A percentile compares a stretch with the other conserved stretches of the same genome.
phyloP scores from a whole-genome alignment of 2,113 vertebrate genomes.

The Bubo blakistoni region DNA sequence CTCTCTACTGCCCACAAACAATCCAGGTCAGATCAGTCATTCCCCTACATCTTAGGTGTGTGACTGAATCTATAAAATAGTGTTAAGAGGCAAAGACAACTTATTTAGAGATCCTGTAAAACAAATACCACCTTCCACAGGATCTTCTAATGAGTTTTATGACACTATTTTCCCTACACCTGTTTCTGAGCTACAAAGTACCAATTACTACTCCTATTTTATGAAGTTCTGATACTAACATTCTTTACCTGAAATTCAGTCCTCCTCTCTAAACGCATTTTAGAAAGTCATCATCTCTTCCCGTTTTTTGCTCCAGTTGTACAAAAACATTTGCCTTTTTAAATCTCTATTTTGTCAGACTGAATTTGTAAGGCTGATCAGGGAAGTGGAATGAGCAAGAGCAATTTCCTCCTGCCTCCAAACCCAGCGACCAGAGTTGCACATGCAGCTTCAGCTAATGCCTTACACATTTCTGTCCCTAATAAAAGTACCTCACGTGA shows the following conservation, averaged over 20 bases:
- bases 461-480: background rate
- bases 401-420: background rate
- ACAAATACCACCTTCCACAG: background rate
- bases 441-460: background rate
- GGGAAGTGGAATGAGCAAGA: background rate
- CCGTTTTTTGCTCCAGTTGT: background rate
- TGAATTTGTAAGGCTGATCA: background rate
- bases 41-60: background rate
- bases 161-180: background rate
- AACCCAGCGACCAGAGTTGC: background rate
- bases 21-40: background rate
- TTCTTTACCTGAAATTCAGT: background rate
- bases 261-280: background rate
- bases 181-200: background rate
- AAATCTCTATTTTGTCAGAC: background rate
- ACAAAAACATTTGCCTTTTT: background rate
- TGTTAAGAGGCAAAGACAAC: background rate
- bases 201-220: background rate
- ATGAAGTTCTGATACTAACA: background rate
- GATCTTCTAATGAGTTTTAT: background rate
- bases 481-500: background rate
- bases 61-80: background rate
- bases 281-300: background rate
- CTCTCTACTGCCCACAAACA: background rate
- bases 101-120: background rate